phyloP scores from a whole-genome alignment of 2,888 invertebrate species.

The Rhingia campestris region DNA sequence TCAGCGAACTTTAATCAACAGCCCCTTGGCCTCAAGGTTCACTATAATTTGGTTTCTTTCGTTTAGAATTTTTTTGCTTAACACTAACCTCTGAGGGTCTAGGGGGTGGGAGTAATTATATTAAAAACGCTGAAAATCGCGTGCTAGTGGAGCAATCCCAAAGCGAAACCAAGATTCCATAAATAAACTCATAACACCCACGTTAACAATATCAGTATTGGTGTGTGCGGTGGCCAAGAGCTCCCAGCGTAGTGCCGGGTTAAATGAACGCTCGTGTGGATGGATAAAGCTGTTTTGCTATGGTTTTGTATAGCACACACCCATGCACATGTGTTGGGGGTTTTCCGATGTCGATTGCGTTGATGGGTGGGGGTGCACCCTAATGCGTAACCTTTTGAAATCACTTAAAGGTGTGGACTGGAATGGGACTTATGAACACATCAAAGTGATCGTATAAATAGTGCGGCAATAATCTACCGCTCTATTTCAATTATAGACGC shows the following conservation, averaged over 20 bases:
- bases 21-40: slow-evolving; percentile 41
- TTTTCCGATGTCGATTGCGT: neutral
- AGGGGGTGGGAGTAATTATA: slow-evolving; percentile 19
- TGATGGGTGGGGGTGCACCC: neutral
- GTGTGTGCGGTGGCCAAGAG: neutral
- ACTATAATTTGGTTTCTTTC: slow-evolving; percentile 2
- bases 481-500: slow-evolving; percentile 9
- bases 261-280: neutral
- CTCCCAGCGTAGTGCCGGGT: neutral
- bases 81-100: neutral
- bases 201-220: slow-evolving; percentile 32
- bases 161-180: slow-evolving; percentile 7
- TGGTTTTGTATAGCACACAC: neutral
- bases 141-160: slow-evolving; percentile 11
- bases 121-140: slow-evolving; percentile 50
- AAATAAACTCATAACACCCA: slow-evolving; percentile 41
- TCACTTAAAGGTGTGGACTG: neutral
- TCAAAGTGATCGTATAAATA: slow-evolving; percentile 19
- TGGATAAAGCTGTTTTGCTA: neutral
- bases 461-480: slow-evolving; percentile 24
- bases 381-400: slow-evolving; percentile 28
- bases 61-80: slow-evolving; percentile 14
- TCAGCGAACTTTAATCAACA: slow-evolving; percentile 53
- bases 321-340: neutral
- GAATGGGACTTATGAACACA: neutral